A percentile compares a stretch with the other conserved stretches of the same genome.
Evolutionary conservation across 2,888 invertebrate species (phyloP).

Genomic region (Cetonia aurata): DNA sequence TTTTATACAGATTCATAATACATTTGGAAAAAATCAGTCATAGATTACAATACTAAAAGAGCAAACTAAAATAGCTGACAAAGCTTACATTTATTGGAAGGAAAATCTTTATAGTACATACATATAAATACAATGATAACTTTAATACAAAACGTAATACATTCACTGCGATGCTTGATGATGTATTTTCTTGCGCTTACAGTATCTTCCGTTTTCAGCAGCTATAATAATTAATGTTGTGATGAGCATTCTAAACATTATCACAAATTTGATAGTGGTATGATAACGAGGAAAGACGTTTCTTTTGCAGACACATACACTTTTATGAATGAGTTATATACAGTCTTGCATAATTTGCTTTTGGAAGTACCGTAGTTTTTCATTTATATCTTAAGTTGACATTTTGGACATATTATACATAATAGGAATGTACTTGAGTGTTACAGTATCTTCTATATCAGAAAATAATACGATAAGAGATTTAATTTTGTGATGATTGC

Average conservation of each 20-base stretch:
- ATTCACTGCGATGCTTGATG: conserved; percentile 29
- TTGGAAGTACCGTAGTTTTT: conserved; percentile 13
- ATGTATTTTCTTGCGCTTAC: conserved; percentile 54
- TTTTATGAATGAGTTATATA: conserved; percentile 1
- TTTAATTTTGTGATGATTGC: conserved; percentile 16
- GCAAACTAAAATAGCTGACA: conserved; percentile 9
- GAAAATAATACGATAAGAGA: background rate
- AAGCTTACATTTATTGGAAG: conserved; percentile 28
- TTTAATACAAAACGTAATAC: conserved; percentile 27
- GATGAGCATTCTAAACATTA: conserved; percentile 64
- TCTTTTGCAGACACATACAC: background rate
- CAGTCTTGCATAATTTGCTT: conserved; percentile 26
- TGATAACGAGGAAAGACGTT: conserved; percentile 28
- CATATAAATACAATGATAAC: conserved; percentile 33
- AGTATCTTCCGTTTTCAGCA: conserved; percentile 29
- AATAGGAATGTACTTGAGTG: conserved; percentile 39
- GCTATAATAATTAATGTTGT: conserved; percentile 50
- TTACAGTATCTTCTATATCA: conserved; percentile 16
- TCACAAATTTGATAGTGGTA: conserved; percentile 59
- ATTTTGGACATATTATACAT: conserved; percentile 11
- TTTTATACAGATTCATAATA: conserved; percentile 39
- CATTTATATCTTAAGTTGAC: conserved; percentile 5
- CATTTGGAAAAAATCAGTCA: conserved; percentile 42
- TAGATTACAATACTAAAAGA: conserved; percentile 25
- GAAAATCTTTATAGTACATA: conserved; percentile 14